Conservation (phyloP, 2,888 invertebrate genomes). For the Polydrusus cervinus region DNA sequence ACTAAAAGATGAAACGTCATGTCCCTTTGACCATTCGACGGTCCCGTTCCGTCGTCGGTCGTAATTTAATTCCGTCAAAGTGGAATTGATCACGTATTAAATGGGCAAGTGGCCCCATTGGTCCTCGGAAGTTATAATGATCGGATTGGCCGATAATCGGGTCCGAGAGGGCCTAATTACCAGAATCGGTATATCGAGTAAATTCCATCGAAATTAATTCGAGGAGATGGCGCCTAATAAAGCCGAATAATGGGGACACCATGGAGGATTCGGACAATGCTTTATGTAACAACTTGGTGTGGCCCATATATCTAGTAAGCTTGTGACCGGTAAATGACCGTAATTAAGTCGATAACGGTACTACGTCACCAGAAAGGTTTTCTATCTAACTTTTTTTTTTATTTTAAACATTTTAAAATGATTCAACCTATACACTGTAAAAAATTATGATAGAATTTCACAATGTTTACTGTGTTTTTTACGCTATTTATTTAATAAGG, state of each 20-base stretch:
- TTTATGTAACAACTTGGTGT: neutral
- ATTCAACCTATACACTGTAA: too few species aligned
- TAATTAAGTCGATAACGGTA: too few species aligned
- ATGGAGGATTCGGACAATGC: neutral
- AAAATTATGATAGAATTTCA: too few species aligned
- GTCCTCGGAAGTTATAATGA: constrained; percentile 8
- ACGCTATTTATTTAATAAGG: too few species aligned
- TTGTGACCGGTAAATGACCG: too few species aligned
- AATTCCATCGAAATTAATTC: constrained; percentile 32
- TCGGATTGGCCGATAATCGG: constrained; percentile 14
- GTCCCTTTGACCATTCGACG: neutral
- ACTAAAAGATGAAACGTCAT: neutral
- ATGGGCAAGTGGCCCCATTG: neutral
- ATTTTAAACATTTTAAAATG: too few species aligned
- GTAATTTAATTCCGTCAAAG: constrained; percentile 21
- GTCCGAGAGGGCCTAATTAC: constrained; percentile 19
- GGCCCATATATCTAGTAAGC: too few species aligned
- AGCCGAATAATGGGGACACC: constrained; percentile 4
- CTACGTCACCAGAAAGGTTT: too few species aligned
- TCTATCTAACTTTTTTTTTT: too few species aligned
- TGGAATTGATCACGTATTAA: constrained; percentile 13
- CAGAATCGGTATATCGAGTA: constrained; percentile 2
- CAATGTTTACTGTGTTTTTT: too few species aligned
- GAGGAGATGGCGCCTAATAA: constrained; percentile 16
- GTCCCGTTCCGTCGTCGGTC: neutral